These are phyloP conservation scores for Coptodon bakossiorum DNA, from an alignment of 2,113 vertebrate genomes.

Conservation along the genomic window DNA sequence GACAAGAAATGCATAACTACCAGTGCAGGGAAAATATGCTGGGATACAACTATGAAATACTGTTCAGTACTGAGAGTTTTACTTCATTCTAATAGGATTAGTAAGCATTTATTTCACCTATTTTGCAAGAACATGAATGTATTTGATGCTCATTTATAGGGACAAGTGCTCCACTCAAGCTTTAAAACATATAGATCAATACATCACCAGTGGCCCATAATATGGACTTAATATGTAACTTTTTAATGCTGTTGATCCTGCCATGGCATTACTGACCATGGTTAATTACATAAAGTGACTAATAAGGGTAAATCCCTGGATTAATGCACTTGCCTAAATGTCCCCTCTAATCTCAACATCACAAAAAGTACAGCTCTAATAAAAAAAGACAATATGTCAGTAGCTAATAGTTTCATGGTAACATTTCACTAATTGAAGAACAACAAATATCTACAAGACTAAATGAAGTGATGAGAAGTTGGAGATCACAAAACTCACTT, in stretches of 20 bases:
- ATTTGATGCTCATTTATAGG: background rate
- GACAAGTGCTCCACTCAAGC: background rate
- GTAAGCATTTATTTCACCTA: background rate
- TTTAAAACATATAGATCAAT: background rate
- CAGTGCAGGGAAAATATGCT: background rate
- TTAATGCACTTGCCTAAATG: conserved; percentile 9
- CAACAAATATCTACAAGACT: background rate
- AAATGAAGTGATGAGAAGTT: background rate
- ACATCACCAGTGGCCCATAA: background rate
- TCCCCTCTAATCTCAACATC: background rate
- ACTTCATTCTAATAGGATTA: background rate
- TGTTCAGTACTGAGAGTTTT: background rate
- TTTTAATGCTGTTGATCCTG: background rate
- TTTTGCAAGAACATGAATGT: background rate
- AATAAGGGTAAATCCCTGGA: conserved; percentile 17
- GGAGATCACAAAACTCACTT: background rate
- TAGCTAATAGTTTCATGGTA: background rate
- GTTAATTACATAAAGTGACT: conserved; percentile 29
- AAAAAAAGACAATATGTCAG: background rate
- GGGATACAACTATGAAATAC: background rate
- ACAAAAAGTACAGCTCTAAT: background rate
- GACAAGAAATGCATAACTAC: background rate
- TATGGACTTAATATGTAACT: background rate
- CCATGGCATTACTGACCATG: background rate
- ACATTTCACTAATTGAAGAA: background rate